Evolutionary conservation across 2,113 vertebrate species (phyloP).

Genomic region (Xenopus tropicalis): UCB_Xtro_10.0 CM004450.2:100619001-100619500

Average conservation of each 20-base stretch:
- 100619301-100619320: slow-evolving; percentile 19
- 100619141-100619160: slow-evolving; percentile 1
- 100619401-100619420: background rate
- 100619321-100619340: slow-evolving; percentile 20
- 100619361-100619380: slow-evolving; percentile 36
- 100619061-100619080: background rate
- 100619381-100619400: slow-evolving; percentile 4
- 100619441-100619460: slow-evolving; percentile 37
- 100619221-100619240: slow-evolving; percentile 35
- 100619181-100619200: slow-evolving; percentile 44
- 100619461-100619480: slow-evolving; percentile 2
- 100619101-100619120: background rate
- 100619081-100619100: background rate
- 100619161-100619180: slow-evolving; percentile 30
- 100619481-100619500: slow-evolving; percentile 26
- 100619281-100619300: slow-evolving; percentile 24
- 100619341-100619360: slow-evolving; percentile 36
- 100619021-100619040: slow-evolving; percentile 17
- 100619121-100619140: background rate
- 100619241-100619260: slow-evolving; percentile 40
- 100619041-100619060: slow-evolving; percentile 3
- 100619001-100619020: background rate
- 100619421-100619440: slow-evolving; percentile 34
- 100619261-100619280: slow-evolving; percentile 40
- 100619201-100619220: slow-evolving; percentile 4